A percentile compares a stretch with the other conserved stretches of the same genome.
Evolutionary conservation across 2,888 invertebrate species (phyloP).

Genomic region (Thecocarcelia acutangulata): DNA sequence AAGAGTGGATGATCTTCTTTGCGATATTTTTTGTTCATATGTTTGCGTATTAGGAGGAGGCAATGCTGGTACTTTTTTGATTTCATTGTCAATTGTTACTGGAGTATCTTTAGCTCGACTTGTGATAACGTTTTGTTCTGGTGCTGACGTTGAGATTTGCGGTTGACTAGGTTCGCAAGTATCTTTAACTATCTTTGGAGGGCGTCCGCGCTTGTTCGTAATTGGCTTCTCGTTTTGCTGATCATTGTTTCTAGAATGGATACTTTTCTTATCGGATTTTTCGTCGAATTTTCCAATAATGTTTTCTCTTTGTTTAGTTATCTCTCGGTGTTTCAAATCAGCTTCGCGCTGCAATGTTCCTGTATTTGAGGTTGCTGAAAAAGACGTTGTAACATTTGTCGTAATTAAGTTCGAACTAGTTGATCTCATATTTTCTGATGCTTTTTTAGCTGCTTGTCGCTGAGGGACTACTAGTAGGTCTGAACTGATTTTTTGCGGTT

Average conservation of each 20-base stretch:
- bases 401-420: constrained; percentile 81
- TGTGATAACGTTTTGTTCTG: constrained; percentile 11
- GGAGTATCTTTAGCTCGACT: constrained; percentile 40
- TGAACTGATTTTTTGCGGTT: constrained; percentile 83
- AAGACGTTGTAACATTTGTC: constrained; percentile 40
- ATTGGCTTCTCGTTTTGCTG: constrained; percentile 74
- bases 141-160: constrained; percentile 18
- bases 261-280: constrained; percentile 65
- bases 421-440: constrained; percentile 91
- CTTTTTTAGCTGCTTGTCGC: constrained; percentile 94
- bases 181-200: constrained; percentile 77
- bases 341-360: constrained; percentile 60
- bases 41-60: constrained; percentile 38
- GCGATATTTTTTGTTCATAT: constrained; percentile 38
- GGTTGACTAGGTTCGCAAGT: constrained; percentile 69
- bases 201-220: constrained; percentile 80
- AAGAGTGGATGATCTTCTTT: constrained; percentile 34
- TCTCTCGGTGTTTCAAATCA: constrained; percentile 51
- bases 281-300: constrained; percentile 72
- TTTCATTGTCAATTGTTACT: constrained; percentile 29
- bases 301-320: constrained; percentile 72
- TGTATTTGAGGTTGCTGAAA: constrained; percentile 49
- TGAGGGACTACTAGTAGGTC: constrained; percentile 92
- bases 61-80: constrained; percentile 30
- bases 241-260: constrained; percentile 70